A percentile compares a stretch with the other conserved stretches of the same genome.
Conservation (phyloP, 2,797 vertebrate genomes). For the Fundulus diaphanus region DNA sequence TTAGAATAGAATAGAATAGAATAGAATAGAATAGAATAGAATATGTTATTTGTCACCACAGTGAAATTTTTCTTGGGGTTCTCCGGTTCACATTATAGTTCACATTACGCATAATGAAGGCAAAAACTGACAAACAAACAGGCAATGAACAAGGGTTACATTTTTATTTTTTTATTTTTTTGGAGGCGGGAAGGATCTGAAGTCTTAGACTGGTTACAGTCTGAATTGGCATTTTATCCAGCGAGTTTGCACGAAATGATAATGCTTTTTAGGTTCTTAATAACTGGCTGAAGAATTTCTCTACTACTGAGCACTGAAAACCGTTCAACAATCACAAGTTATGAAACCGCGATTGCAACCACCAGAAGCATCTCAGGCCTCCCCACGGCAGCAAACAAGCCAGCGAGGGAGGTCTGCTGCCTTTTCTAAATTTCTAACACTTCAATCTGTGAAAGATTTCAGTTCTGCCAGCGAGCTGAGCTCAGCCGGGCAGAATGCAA, state of each 20-base stretch:
- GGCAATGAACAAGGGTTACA: too few species aligned
- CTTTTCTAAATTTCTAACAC: neutral
- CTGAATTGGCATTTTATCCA: neutral
- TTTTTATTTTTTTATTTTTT: too few species aligned
- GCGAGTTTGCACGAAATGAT: neutral
- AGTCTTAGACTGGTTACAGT: neutral
- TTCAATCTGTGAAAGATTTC: neutral
- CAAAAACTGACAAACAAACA: too few species aligned
- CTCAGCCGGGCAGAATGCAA: neutral
- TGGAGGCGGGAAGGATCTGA: neutral
- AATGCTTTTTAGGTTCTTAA: neutral
- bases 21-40: too few species aligned
- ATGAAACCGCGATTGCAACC: slow-evolving; percentile 14
- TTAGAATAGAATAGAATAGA: too few species aligned
- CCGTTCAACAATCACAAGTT: neutral
- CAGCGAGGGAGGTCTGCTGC: neutral
- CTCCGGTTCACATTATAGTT: too few species aligned
- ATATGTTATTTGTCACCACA: too few species aligned
- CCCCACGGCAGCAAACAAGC: slow-evolving; percentile 1
- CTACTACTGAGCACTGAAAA: slow-evolving; percentile 7
- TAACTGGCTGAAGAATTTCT: slow-evolving; percentile 10
- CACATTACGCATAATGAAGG: too few species aligned
- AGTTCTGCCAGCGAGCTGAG: neutral
- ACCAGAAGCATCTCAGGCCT: slow-evolving; percentile 15
- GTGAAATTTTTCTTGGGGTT: too few species aligned